phyloP scores from a whole-genome alignment of 2,888 invertebrate species.

The Rhimphoctona megacephalus region DNA sequence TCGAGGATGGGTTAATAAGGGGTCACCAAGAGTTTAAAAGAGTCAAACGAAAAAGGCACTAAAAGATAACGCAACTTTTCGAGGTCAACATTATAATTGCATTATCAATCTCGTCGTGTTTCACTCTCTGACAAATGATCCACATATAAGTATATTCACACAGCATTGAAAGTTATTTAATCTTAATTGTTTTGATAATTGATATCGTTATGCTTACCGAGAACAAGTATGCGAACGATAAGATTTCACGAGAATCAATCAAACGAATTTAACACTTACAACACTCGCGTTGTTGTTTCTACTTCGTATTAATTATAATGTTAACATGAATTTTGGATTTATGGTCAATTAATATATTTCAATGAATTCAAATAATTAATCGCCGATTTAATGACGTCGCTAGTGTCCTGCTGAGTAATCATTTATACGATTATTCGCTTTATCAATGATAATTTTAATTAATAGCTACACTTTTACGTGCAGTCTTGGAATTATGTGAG shows the following conservation, averaged over 20 bases:
- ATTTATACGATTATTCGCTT: neutral
- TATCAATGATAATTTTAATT: neutral
- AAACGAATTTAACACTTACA: neutral
- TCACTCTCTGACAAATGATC: constrained; percentile 40
- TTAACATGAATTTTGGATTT: neutral
- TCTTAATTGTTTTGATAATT: constrained; percentile 42
- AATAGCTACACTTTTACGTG: no score
- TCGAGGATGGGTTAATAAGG: constrained; percentile 59
- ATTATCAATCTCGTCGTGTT: constrained; percentile 41
- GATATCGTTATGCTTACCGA: neutral
- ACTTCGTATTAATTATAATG: neutral
- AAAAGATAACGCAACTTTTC: constrained; percentile 45
- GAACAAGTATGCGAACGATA: constrained; percentile 15
- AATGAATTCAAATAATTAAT: constrained; percentile 41
- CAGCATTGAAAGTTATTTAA: constrained; percentile 16
- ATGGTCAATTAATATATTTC: constrained; percentile 22
- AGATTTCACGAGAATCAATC: constrained; percentile 6
- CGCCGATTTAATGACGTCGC: constrained; percentile 20
- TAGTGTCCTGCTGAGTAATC: constrained; percentile 1
- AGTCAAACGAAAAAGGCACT: constrained; percentile 67
- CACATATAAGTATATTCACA: constrained; percentile 3
- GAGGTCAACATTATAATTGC: constrained; percentile 64
- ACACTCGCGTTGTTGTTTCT: neutral
- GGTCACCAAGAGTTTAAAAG: constrained; percentile 63
- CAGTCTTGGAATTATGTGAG: neutral